phyloP scores from a whole-genome alignment of 2,888 invertebrate species.

The Mimachlamys varia region DNA sequence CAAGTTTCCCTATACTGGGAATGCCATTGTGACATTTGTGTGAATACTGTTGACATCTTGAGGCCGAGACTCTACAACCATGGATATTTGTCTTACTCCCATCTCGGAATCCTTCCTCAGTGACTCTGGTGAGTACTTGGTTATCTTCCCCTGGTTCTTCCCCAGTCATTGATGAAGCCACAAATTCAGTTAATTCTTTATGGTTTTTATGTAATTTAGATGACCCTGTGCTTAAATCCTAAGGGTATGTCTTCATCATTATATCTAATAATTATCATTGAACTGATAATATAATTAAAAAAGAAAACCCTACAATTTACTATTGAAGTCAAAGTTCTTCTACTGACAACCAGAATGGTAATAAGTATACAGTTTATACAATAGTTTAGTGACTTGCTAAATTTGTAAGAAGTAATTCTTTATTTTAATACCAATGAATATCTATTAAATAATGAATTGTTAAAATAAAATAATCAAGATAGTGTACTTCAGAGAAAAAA shows the following conservation, averaged over 20 bases:
- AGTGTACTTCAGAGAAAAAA: too few species aligned
- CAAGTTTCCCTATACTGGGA: neutral
- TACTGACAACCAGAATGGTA: too few species aligned
- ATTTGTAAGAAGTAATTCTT: too few species aligned
- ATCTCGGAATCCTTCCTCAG: constrained; percentile 20
- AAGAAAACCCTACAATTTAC: too few species aligned
- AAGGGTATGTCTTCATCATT: neutral
- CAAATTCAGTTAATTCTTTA: neutral
- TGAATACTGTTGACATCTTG: neutral
- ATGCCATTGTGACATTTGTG: constrained; percentile 7
- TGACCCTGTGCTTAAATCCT: neutral
- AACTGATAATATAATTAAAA: too few species aligned
- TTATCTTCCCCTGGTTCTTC: neutral
- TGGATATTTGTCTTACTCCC: constrained; percentile 5
- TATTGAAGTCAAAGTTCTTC: too few species aligned
- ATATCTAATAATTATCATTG: neutral
- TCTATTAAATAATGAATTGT: too few species aligned
- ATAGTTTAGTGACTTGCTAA: too few species aligned
- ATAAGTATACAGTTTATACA: too few species aligned
- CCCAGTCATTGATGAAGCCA: neutral
- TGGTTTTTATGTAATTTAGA: neutral
- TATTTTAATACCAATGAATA: too few species aligned
- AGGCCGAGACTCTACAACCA: constrained; percentile 2
- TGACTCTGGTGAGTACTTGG: constrained; percentile 10
- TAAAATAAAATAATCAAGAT: too few species aligned